Evolutionary conservation across 2,797 vertebrate species (phyloP).

Genomic region (Spea hammondii): DNA sequence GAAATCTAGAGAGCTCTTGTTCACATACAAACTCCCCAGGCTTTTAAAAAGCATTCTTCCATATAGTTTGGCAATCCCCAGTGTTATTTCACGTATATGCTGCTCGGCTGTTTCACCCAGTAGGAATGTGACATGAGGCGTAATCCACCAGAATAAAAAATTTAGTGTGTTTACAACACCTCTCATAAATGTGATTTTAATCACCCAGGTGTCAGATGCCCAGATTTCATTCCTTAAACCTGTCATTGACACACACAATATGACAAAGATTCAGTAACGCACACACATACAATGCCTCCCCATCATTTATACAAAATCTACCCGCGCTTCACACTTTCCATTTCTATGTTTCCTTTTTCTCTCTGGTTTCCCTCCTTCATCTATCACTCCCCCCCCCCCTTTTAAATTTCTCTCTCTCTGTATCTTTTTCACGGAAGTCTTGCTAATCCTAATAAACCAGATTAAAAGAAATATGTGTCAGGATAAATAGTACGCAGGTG

Average conservation of each 20-base stretch:
- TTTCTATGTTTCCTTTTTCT: background rate
- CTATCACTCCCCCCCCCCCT: background rate
- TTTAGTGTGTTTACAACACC: conserved; percentile 5
- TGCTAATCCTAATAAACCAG: conserved; percentile 31
- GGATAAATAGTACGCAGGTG: conserved; percentile 4
- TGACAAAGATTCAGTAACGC: background rate
- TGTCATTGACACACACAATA: conserved; percentile 12
- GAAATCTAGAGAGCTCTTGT: too few relatives aligned
- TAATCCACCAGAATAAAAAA: conserved; percentile 10
- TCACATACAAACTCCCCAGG: too few relatives aligned
- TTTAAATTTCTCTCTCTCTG: background rate
- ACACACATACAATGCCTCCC: background rate
- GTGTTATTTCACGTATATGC: background rate
- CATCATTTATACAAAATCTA: conserved; percentile 2
- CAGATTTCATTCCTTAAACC: background rate
- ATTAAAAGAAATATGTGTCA: conserved; percentile 27
- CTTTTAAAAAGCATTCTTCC: background rate
- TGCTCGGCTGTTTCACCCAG: conserved; percentile 12
- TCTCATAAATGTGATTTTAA: conserved; percentile 9
- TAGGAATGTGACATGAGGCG: conserved; percentile 12
- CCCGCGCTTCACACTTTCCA: background rate
- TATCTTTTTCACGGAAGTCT: conserved; percentile 7
- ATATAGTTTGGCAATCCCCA: background rate
- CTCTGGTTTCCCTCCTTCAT: background rate
- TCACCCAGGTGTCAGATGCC: conserved; percentile 13